Conservation (phyloP, 2,888 invertebrate genomes). For the Trichacis sp. region DNA sequence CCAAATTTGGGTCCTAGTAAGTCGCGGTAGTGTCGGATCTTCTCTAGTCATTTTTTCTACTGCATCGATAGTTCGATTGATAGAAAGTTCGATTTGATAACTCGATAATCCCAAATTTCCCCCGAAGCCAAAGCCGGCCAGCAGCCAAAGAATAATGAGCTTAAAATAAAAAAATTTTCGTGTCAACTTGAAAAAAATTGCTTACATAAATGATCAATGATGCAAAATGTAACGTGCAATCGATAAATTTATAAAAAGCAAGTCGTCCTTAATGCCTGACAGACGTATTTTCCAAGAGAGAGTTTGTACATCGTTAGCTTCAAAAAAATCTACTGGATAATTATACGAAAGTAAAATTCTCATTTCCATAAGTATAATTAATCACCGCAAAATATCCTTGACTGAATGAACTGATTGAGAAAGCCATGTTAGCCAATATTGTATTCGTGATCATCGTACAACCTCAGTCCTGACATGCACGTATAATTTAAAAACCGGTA, state of each 20-base stretch:
- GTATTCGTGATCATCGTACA: slow-evolving; percentile 41
- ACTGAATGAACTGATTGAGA: slow-evolving; percentile 54
- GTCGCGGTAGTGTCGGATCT: slow-evolving; percentile 75
- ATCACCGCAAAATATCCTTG: slow-evolving; percentile 55
- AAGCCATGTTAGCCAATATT: slow-evolving; percentile 53
- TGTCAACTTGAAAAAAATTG: too few relatives aligned
- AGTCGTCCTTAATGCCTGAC: slow-evolving; percentile 3
- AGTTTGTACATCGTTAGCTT: slow-evolving; percentile 10
- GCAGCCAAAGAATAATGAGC: slow-evolving; percentile 54
- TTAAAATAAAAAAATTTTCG: slow-evolving; percentile 46
- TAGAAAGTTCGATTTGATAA: slow-evolving; percentile 57
- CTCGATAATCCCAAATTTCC: slow-evolving; percentile 54
- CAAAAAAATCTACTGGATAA: not conserved
- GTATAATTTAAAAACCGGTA: slow-evolving; percentile 31
- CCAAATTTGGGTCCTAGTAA: slow-evolving; percentile 77
- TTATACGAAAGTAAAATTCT: too few relatives aligned
- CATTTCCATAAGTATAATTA: slow-evolving; percentile 50
- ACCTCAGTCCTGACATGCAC: slow-evolving; percentile 34
- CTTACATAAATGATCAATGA: not conserved
- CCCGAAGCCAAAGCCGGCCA: slow-evolving; percentile 54
- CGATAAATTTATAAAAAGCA: slow-evolving; percentile 1
- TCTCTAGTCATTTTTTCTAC: slow-evolving; percentile 76
- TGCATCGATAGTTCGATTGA: slow-evolving; percentile 74
- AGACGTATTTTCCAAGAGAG: not conserved
- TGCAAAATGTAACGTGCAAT: not conserved